phyloP scores from a whole-genome alignment of 2,113 vertebrate genomes.

The Lamprologus speciosus region DNA sequence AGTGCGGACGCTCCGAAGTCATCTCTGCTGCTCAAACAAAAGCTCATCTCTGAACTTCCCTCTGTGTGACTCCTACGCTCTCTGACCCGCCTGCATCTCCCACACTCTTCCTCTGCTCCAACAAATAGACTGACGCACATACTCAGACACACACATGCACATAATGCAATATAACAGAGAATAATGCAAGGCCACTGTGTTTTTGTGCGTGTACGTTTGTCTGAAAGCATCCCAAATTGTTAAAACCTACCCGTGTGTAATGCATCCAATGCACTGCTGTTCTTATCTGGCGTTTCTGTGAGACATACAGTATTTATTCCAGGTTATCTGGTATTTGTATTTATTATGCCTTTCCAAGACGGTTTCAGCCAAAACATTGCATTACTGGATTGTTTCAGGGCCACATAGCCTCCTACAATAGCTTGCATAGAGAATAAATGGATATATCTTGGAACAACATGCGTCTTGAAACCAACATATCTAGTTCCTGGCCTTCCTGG shows the following conservation, averaged over 20 bases:
- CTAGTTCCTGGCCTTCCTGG: background rate
- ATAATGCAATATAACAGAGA: slow-evolving; percentile 2
- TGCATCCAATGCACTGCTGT: slow-evolving; percentile 22
- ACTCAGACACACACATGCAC: background rate
- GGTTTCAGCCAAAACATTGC: slow-evolving; percentile 4
- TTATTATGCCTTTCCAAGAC: slow-evolving; percentile 20
- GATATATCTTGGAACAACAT: background rate
- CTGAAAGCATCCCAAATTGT: slow-evolving; percentile 22
- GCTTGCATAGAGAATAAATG: slow-evolving; percentile 13
- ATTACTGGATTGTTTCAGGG: slow-evolving; percentile 15
- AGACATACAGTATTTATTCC: slow-evolving; percentile 10
- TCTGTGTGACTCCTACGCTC: slow-evolving; percentile 15
- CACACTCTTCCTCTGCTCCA: background rate
- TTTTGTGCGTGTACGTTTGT: background rate
- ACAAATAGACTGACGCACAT: background rate
- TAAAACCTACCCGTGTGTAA: slow-evolving; percentile 27
- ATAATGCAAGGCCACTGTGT: slow-evolving; percentile 22
- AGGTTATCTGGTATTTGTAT: slow-evolving; percentile 8
- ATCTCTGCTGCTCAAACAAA: slow-evolving; percentile 20
- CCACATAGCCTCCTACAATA: slow-evolving; percentile 13
- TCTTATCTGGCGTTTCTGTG: slow-evolving; percentile 11
- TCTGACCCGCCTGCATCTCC: slow-evolving; percentile 5
- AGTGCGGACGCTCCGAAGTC: background rate
- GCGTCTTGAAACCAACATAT: background rate
- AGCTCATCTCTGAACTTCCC: slow-evolving; percentile 18